Evolutionary conservation across 2,888 invertebrate genomes (phyloP).

Genomic region (Pollenia amentaria): DNA sequence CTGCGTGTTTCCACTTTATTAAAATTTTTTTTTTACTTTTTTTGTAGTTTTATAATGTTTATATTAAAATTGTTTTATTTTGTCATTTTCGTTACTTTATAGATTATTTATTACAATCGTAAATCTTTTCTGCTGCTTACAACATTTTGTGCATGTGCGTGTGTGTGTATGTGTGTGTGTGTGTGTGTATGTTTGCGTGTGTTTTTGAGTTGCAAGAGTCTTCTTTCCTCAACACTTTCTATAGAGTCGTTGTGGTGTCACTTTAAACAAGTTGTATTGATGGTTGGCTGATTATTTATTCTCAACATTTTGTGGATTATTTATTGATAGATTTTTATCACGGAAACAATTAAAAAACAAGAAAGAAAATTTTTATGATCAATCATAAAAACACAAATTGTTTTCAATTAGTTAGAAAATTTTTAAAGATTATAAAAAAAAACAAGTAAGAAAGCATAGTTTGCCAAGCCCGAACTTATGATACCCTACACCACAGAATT

Average conservation of each 20-base stretch:
- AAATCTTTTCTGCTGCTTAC: constrained; percentile 52
- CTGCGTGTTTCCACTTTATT: constrained; percentile 9
- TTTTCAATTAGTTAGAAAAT: constrained; percentile 46
- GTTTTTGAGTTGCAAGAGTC: neutral
- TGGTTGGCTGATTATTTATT: constrained; percentile 2
- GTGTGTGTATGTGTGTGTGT: neutral
- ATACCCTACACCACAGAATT: too few species aligned
- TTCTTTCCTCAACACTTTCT: neutral
- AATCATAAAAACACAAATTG: constrained; percentile 62
- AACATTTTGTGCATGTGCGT: neutral
- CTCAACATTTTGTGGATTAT: constrained; percentile 9
- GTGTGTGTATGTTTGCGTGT: neutral
- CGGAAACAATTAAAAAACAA: constrained; percentile 25
- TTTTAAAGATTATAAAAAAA: neutral
- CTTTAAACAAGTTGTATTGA: neutral
- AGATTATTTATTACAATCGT: constrained; percentile 68
- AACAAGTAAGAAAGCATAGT: neutral
- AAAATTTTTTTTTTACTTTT: neutral
- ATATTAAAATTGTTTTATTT: constrained; percentile 11
- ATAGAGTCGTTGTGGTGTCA: neutral
- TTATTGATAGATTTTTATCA: constrained; percentile 53
- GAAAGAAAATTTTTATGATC: constrained; percentile 56
- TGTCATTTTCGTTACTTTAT: constrained; percentile 15
- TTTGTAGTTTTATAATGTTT: constrained; percentile 11
- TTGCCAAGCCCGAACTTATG: too few species aligned